These are phyloP conservation scores for Phortica magna DNA, from an alignment of 2,888 invertebrate genomes.

Conservation along the genomic window DNA sequence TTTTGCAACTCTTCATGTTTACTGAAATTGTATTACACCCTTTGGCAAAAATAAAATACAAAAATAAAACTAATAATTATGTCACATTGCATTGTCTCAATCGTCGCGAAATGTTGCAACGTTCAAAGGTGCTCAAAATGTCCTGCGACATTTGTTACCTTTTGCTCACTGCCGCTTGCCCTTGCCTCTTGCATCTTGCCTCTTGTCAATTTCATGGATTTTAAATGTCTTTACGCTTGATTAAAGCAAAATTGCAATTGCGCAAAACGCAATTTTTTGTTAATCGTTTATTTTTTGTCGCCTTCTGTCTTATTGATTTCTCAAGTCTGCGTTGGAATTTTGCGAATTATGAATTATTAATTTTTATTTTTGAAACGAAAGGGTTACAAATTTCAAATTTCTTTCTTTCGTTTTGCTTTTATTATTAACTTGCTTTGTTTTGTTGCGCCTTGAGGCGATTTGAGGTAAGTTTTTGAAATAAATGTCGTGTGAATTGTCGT, in stretches of 20 bases:
- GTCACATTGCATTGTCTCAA: conserved; percentile 56
- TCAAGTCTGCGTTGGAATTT: conserved; percentile 45
- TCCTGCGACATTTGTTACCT: not conserved
- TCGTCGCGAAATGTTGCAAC: not conserved
- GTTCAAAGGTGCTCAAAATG: not conserved
- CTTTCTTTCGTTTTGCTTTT: conserved; percentile 24
- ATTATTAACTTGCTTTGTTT: conserved; percentile 26
- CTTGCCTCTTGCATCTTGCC: conserved; percentile 30
- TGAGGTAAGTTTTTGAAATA: not conserved
- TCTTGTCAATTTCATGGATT: conserved; percentile 61
- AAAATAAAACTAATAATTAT: conserved; percentile 59
- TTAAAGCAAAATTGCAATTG: conserved; percentile 58
- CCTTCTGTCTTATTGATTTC: conserved; percentile 46
- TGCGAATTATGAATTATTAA: conserved; percentile 69
- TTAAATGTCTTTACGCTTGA: conserved; percentile 63
- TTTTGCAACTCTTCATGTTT: conserved; percentile 3
- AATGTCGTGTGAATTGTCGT: conserved; percentile 28
- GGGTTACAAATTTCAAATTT: conserved; percentile 69
- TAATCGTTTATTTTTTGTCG: conserved; percentile 27
- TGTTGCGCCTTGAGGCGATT: not conserved
- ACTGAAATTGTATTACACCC: conserved; percentile 16
- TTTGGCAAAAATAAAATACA: not conserved
- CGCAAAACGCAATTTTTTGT: not conserved
- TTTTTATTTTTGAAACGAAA: conserved; percentile 46
- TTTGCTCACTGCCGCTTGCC: not conserved